Evolutionary conservation across 2,888 invertebrate genomes (phyloP), one percentile per base, ranked within the genome.

Genomic region (Carcina quercana): DNA sequence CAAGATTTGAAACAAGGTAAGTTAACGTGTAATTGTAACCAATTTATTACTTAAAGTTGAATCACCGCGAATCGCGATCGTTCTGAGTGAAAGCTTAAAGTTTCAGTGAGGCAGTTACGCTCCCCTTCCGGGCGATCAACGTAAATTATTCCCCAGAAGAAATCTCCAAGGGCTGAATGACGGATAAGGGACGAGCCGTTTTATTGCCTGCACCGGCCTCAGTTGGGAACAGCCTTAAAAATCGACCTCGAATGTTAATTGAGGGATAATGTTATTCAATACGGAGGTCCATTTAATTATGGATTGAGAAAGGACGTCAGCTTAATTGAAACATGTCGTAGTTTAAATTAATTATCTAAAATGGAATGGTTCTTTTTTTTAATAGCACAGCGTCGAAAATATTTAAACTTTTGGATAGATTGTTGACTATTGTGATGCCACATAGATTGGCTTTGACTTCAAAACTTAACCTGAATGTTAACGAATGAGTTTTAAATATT

Each of bases 131-230:
- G 64, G 50, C 79, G 82, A 82, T 80, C 82, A 75, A 75, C 79
- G 82, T 83, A 78, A 83, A 83, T 82, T 83, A 83, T 79, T 78
- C 78, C 68, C 70, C 66, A 72, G 76, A 80, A 80, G 79, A 79
- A 80, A 80, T 79, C 79, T 79, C 80, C 51, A 69, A 76, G 82
- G 82, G 71, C 73, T 70, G 75, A 73, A 78, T 80, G 82, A 82
- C 80, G 75, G 80, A 79, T 80, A 79, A 79, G 79, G 80, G 82
- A 70, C 75, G 73, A 68, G 61, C 66, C 68, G 55, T 73, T 80
- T 79, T 82, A 82, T 79, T 78, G 73, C 79, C 68, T 59, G 60
- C 71, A 73, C 72, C 73, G 64, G 69, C 65, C 65, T 54, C 60
- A 61, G 60, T 65, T 61, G 59, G 64, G 62, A 66, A 64, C 69